Percentiles rank a stretch among this genome's conserved stretches.
Conservation (phyloP, 2,113 vertebrate species). For the Larimichthys polyactis region DNA sequence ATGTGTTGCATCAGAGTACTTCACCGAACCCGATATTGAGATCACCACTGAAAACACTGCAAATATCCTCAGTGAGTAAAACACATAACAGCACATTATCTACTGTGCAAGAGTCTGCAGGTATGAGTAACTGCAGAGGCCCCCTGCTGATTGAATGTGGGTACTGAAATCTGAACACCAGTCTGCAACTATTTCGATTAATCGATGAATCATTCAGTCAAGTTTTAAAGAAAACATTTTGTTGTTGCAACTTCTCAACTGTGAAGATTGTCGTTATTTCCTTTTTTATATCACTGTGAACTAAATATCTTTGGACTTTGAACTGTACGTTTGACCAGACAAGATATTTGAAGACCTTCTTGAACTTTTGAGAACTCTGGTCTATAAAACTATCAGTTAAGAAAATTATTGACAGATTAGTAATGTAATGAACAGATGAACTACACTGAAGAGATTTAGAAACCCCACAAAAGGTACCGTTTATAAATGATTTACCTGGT, state of each 20-base stretch:
- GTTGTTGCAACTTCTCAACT: background rate
- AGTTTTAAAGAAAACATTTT: background rate
- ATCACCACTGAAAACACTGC: constrained; percentile 95
- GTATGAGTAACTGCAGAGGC: constrained; percentile 9
- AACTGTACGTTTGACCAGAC: background rate
- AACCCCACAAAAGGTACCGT: background rate
- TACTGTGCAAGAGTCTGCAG: background rate
- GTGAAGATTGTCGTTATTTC: background rate
- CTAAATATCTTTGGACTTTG: background rate
- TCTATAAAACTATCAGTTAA: too few species aligned
- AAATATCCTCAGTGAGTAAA: constrained; percentile 92
- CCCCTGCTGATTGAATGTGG: constrained; percentile 38
- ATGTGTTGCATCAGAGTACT: constrained; percentile 93
- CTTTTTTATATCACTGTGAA: background rate
- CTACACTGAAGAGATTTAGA: background rate
- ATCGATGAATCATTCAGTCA: background rate
- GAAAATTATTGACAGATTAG: too few species aligned
- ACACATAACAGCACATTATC: background rate
- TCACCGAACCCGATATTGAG: constrained; percentile 92
- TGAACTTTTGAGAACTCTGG: background rate
- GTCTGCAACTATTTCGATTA: background rate
- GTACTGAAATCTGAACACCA: constrained; percentile 14
- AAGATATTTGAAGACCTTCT: background rate
- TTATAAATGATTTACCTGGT: background rate
- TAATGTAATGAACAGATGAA: background rate